A percentile compares a stretch with the other conserved stretches of the same genome.
These are phyloP conservation scores for Rhinolophus ferrumequinum DNA, from an alignment of 2,113 vertebrate genomes.

Conservation along the genomic window DNA sequence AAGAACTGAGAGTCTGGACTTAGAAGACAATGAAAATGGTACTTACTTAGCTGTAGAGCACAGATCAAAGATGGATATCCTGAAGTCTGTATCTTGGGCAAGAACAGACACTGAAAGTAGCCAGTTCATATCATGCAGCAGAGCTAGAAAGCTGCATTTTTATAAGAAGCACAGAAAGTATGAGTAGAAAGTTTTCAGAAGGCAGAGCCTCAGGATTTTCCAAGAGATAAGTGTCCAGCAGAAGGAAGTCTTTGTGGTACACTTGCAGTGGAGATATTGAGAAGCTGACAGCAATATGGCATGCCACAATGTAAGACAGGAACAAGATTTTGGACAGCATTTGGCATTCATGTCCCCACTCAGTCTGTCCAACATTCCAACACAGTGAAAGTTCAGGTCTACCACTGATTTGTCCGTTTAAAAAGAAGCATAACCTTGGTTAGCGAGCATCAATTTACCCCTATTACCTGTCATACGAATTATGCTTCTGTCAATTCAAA, in stretches of 20 bases:
- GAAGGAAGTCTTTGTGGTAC: background rate
- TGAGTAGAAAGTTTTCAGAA: background rate
- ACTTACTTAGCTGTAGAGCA: background rate
- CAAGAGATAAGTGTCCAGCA: background rate
- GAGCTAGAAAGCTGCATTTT: background rate
- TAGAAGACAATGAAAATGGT: fast-evolving
- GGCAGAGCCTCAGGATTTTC: background rate
- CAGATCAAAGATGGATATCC: background rate
- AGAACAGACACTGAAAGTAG: background rate
- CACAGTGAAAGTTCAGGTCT: background rate
- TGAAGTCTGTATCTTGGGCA: background rate
- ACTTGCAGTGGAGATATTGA: background rate
- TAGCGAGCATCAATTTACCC: background rate
- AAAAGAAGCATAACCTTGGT: background rate
- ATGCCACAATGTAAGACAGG: background rate
- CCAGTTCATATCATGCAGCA: background rate
- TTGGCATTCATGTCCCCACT: background rate
- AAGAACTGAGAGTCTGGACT: background rate
- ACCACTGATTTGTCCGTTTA: background rate
- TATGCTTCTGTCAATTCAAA: background rate
- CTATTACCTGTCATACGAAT: background rate
- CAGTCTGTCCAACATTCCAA: background rate
- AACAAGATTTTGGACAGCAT: background rate
- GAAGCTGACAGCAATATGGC: background rate
- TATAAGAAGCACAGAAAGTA: background rate